A percentile compares a stretch with the other conserved stretches of the same genome.
Conservation (phyloP, 2,113 vertebrate species). For the Sturnus vulgaris region DNA sequence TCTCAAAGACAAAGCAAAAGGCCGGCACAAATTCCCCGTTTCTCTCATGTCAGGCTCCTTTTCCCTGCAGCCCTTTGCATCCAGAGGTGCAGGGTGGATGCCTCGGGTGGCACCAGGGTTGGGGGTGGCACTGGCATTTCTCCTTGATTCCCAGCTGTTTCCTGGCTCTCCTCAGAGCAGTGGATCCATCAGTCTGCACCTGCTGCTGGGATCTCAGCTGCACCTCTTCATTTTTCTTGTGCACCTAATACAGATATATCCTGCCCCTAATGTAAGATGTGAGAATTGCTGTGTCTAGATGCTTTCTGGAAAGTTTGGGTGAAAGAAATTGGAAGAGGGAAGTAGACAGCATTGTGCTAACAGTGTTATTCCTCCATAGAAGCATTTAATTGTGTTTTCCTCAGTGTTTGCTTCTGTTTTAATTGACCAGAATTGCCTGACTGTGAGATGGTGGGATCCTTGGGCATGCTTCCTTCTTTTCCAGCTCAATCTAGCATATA, state of each 20-base stretch:
- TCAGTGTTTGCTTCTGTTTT: background rate
- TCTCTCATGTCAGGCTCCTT: background rate
- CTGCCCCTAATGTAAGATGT: background rate
- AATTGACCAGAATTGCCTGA: background rate
- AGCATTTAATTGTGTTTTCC: background rate
- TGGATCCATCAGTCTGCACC: background rate
- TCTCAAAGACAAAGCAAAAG: background rate
- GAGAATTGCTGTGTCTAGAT: background rate
- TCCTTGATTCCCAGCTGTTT: background rate
- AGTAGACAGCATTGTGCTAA: background rate
- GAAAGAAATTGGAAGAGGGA: background rate
- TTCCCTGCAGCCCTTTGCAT: background rate
- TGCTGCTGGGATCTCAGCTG: background rate
- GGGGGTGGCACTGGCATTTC: background rate
- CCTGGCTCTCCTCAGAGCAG: background rate
- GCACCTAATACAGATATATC: background rate
- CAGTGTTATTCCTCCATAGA: background rate
- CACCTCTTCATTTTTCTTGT: background rate
- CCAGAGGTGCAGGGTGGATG: background rate
- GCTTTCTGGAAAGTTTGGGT: background rate
- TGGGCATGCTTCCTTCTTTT: background rate
- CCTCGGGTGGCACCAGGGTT: background rate
- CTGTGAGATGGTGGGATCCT: background rate
- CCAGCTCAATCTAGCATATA: background rate
- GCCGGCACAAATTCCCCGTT: background rate